phyloP scores from a whole-genome alignment of 2,888 invertebrate genomes.

The Coelinius sp. region DNA sequence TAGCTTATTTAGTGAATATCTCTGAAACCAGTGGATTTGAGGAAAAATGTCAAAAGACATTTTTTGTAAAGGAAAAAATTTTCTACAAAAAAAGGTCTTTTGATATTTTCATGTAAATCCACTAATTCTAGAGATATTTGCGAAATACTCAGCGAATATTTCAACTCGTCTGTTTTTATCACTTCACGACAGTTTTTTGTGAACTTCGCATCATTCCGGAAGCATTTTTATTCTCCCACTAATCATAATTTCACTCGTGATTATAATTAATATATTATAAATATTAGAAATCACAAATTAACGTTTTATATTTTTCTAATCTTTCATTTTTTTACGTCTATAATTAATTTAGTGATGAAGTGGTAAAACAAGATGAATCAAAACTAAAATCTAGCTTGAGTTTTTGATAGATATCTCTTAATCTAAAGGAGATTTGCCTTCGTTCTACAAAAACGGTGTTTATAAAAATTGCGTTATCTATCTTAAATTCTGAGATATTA shows the following conservation, averaged over 20 bases:
- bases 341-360: neutral
- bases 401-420: no score
- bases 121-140: neutral
- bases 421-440: no score
- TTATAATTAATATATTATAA: neutral
- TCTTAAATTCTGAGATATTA: no score
- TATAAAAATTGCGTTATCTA: no score
- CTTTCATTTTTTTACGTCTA: neutral
- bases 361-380: no score
- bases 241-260: constrained; percentile 28
- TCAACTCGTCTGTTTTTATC: neutral
- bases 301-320: neutral
- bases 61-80: neutral
- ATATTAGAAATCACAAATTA: neutral
- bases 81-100: neutral
- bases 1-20: neutral
- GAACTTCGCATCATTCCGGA: constrained; percentile 46
- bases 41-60: neutral
- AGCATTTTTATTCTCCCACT: constrained; percentile 44
- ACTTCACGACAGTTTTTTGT: neutral
- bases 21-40: neutral
- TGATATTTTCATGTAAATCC: neutral
- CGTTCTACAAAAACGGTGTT: no score
- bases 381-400: no score
- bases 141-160: neutral